Percentiles rank a stretch among this genome's conserved stretches.
These are phyloP conservation scores for Steinernema hermaphroditum DNA, from an alignment of 2,888 invertebrate genomes.

Conservation along the genomic window DNA sequence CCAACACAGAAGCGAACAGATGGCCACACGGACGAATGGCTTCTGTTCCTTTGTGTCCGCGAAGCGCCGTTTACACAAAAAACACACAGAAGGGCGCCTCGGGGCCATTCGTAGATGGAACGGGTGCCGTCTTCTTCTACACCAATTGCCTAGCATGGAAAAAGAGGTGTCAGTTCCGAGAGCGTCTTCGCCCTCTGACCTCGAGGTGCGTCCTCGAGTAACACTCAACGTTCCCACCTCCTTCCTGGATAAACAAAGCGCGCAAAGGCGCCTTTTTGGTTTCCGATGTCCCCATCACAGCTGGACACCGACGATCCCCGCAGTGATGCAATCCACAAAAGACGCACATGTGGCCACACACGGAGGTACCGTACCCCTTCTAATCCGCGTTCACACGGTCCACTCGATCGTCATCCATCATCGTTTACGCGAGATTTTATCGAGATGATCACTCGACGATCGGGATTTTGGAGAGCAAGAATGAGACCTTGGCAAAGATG, in stretches of 20 bases:
- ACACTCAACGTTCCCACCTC: background rate
- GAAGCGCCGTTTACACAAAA: background rate
- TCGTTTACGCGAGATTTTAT: slow-evolving; percentile 4
- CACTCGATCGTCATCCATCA: slow-evolving; percentile 4
- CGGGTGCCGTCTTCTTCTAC: too few relatives aligned
- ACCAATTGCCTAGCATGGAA: too few relatives aligned
- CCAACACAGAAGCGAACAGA: background rate
- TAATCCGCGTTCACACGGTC: slow-evolving; percentile 13
- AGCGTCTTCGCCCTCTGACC: too few relatives aligned
- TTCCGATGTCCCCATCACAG: slow-evolving; percentile 12
- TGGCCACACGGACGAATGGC: background rate
- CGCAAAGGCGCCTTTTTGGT: background rate
- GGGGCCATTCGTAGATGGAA: background rate
- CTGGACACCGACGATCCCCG: slow-evolving; percentile 3
- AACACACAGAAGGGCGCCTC: background rate
- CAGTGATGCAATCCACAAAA: background rate
- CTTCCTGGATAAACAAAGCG: background rate
- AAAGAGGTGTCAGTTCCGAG: too few relatives aligned
- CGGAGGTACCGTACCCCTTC: background rate
- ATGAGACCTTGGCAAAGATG: background rate
- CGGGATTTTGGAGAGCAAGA: background rate
- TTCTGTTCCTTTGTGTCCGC: slow-evolving; percentile 1
- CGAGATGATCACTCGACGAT: background rate
- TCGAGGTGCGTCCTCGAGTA: too few relatives aligned
- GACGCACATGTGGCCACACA: background rate